Percentiles rank a stretch among this genome's conserved stretches.
Evolutionary conservation across 2,797 vertebrate species (phyloP).

Genomic region (Muscicapa comitata): DNA sequence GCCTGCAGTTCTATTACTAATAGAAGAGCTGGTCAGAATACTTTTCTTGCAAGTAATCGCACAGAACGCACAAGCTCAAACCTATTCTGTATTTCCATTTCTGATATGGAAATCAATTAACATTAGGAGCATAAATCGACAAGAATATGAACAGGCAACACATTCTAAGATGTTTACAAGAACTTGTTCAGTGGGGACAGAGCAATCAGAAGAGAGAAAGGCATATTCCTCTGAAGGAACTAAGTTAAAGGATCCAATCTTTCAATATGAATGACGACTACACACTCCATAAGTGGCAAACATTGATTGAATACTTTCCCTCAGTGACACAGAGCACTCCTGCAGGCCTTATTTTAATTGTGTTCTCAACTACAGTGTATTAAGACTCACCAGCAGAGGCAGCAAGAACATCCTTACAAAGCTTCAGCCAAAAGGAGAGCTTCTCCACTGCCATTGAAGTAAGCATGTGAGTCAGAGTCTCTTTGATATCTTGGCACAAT

Average conservation of each 20-base stretch:
- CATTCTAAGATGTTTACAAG: not conserved
- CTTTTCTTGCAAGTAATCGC: not conserved
- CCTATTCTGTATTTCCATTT: not conserved
- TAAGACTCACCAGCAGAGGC: slow-evolving; percentile 83
- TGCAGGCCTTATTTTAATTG: not conserved
- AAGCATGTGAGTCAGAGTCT: slow-evolving; percentile 90
- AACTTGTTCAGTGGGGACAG: not conserved
- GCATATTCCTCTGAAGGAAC: not conserved
- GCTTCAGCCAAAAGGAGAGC: slow-evolving; percentile 91
- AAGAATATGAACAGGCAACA: not conserved
- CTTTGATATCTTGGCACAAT: slow-evolving; percentile 85
- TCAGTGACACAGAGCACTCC: not conserved
- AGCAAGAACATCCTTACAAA: slow-evolving; percentile 92
- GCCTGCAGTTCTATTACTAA: not conserved
- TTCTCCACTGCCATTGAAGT: slow-evolving; percentile 81
- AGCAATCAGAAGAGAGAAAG: not conserved
- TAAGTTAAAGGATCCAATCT: not conserved
- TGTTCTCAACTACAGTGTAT: not conserved
- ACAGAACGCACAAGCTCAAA: not conserved
- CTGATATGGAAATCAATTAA: not conserved
- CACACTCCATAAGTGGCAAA: not conserved
- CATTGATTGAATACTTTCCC: not conserved
- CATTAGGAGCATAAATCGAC: not conserved
- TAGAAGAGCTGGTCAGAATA: not conserved
- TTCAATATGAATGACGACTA: not conserved